phyloP scores from a whole-genome alignment of 1,140 invertebrate species.

The Bombus affinis region DNA sequence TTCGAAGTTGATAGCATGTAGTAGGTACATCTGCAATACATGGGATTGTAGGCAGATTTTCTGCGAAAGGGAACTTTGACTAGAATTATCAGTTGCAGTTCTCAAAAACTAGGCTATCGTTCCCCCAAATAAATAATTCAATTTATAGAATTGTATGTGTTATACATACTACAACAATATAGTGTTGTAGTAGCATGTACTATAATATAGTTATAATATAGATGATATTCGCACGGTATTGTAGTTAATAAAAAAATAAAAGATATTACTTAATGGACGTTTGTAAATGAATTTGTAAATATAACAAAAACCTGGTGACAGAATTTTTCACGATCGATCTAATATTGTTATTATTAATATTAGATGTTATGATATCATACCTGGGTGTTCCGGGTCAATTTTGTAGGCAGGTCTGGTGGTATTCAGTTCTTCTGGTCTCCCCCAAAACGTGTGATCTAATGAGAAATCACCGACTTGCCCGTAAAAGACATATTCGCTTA shows the following conservation, averaged over 20 bases:
- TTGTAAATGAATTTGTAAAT: no score
- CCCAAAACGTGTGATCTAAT: conserved; percentile 84
- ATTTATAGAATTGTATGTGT: no score
- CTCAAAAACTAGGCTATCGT: not conserved
- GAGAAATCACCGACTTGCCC: conserved; percentile 85
- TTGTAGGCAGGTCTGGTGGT: conserved; percentile 85
- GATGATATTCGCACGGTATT: not conserved
- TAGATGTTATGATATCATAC: conserved; percentile 62
- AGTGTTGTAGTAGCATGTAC: no score
- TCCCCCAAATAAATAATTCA: no score
- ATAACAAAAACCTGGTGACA: no score
- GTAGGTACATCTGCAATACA: not conserved
- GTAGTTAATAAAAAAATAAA: not conserved
- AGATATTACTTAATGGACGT: no score
- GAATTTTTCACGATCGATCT: no score
- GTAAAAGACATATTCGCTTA: conserved; percentile 83
- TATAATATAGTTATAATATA: no score
- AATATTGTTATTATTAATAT: no score
- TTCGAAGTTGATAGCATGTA: not conserved
- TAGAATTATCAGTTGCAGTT: not conserved
- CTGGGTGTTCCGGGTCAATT: conserved; percentile 83
- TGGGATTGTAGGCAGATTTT: not conserved
- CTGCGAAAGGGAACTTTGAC: no score
- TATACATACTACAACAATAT: no score
- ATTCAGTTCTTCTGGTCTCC: conserved; percentile 85